Evolutionary conservation across 2,113 vertebrate genomes (phyloP), one percentile per base, ranked within the genome.

Genomic region (Phylloscopus whistleri): DNA sequence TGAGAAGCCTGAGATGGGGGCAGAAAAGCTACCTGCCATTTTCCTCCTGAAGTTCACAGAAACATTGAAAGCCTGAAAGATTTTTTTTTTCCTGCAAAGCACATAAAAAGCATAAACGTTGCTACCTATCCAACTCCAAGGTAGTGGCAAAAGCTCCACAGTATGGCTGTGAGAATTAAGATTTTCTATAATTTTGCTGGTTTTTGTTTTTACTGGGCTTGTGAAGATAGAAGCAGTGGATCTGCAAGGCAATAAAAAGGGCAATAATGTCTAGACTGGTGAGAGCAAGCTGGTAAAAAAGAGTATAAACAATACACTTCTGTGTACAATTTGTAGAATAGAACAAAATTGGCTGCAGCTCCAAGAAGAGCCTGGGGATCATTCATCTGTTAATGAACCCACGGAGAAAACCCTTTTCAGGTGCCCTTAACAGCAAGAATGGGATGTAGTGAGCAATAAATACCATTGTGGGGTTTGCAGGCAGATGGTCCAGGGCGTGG

Each of bases 401-500:
- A 23, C 3, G 1, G 46, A 9, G 1, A 22, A 74, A 75, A 48
- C 9, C 46, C 52, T 52, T 46, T 26, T 17, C 16, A n/a, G 0
- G 0, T 1, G 6, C 11, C 49, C 37, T 10, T 21, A 43, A 19
- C 6, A 33, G 62, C 13, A 6, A 44, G 58, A 82, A 39, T 0
- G 24, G 33, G 46, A 70, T 74, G 39, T 4, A 20, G 2, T 23
- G 74, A 58, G 10, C 60, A 39, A 35, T 55, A 98, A 37, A 33
- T 86, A 98, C 98, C 98, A 30, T 86, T 48, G 92, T 5, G 22
- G 94, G 95, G 16, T 96, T 46, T 31, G 80, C 8, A 66, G 97
- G 83, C 10, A 94, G 97, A 16, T 97, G 98, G 89, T 99, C 99
- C 93, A 99, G 97, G 49, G 98, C 95, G 95, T 99, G 98, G 26